These are phyloP conservation scores for Leptopterna dolabrata DNA, from an alignment of 2,888 invertebrate genomes.

Conservation along the genomic window DNA sequence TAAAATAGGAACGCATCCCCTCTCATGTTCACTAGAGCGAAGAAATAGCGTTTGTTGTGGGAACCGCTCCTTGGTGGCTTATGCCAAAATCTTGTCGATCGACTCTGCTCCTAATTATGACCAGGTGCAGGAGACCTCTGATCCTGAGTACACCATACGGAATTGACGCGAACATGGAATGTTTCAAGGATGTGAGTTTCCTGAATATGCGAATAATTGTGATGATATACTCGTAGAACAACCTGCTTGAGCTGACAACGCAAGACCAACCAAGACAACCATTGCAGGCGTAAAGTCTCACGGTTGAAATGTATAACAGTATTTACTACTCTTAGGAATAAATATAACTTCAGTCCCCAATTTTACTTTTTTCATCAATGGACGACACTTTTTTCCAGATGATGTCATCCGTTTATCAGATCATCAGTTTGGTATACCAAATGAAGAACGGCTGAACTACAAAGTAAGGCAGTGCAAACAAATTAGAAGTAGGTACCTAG, in stretches of 20 bases:
- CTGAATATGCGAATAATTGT: not conserved
- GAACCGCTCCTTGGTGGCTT: not conserved
- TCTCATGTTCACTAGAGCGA: not conserved
- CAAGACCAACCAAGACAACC: too few relatives aligned
- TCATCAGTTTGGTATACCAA: not conserved
- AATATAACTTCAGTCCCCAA: too few relatives aligned
- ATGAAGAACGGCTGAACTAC: not conserved
- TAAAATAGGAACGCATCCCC: too few relatives aligned
- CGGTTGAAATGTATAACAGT: too few relatives aligned
- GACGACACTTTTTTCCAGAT: not conserved
- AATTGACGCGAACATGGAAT: not conserved
- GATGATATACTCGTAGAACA: not conserved
- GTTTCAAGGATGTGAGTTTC: not conserved
- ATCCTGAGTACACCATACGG: not conserved
- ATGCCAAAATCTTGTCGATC: not conserved
- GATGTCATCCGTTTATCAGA: not conserved
- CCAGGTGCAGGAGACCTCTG: conserved; percentile 13
- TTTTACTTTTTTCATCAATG: not conserved
- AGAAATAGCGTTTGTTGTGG: not conserved
- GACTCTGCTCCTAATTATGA: not conserved
- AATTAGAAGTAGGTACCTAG: too few relatives aligned
- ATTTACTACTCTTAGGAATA: too few relatives aligned
- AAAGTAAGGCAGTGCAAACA: too few relatives aligned
- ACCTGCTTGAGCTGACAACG: too few relatives aligned
- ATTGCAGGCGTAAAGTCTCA: too few relatives aligned